Evolutionary conservation across 2,113 vertebrate species (phyloP), one percentile per base, ranked within the genome.

Genomic region (Neomonachus schauinslandi): DNA sequence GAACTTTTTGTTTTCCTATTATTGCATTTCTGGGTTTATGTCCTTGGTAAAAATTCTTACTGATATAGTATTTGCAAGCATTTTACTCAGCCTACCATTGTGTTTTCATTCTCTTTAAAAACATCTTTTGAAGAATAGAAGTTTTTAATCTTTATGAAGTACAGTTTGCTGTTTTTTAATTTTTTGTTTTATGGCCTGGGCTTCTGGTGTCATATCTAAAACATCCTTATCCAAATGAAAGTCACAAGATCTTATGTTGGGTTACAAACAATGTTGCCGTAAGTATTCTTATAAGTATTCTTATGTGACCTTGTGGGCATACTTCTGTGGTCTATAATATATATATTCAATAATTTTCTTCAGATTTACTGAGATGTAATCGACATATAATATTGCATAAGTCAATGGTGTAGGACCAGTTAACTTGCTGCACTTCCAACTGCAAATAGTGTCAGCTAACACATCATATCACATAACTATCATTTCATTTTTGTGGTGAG

Each of bases 81-180:
- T 65, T 80, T 74, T 61, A 26, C 14, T 82, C 12, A 59, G 21
- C 6, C 11, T 49, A 13, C 16, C 2, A 13, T 22, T 86, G 26
- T 22, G 16, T 74, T 87, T 79, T 71, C 42, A 82, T 77, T 87
- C 16, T 63, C 84, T 72, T 84, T 67, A 84, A 33, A 76, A 39
- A 3, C 55, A 28, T 14, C 3, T 36, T 87, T 69, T 81, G 33
- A 67, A 55, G 18, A 84, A 65, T 1, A 72, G 12, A 63, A 67
- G 26, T 26, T 95, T 61, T 74, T 26, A 28, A 76, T 7, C 26
- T 61, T n/a, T 36, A 21, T 59, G 51, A 71, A 76, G 11, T 39
- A 71, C 14, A 63, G 19, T 28, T 46, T 95, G 12, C 7, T 21
- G 3, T 31, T 87, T 87, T 91, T 24, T 4, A 6, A 76, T 49